Conservation (phyloP, 2,113 vertebrate species). For the Brevimyrus niger region DNA sequence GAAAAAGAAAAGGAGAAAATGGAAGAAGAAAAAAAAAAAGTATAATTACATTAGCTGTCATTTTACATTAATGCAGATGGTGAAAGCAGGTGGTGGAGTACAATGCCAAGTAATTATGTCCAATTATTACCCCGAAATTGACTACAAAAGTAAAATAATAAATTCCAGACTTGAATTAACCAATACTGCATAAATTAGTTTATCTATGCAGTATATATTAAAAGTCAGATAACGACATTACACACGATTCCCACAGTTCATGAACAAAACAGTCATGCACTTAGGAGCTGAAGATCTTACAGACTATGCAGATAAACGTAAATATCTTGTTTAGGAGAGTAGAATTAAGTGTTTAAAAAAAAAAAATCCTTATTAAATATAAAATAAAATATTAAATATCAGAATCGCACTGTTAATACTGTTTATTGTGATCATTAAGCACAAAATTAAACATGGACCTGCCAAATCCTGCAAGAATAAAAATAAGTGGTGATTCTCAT, state of each 20-base stretch:
- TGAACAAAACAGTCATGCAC: background rate
- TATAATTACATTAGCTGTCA: constrained; percentile 47
- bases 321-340: background rate
- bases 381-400: background rate
- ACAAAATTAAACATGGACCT: background rate
- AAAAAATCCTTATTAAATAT: background rate
- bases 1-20: constrained; percentile 29
- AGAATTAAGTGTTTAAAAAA: background rate
- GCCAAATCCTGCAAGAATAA: constrained; percentile 34
- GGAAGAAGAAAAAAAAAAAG: constrained; percentile 28
- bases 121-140: constrained; percentile 16
- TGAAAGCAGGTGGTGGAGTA: constrained; percentile 36
- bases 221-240: background rate
- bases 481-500: background rate
- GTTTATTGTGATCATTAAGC: background rate
- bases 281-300: background rate
- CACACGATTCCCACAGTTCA: background rate
- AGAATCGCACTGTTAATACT: background rate
- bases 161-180: background rate
- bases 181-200: background rate
- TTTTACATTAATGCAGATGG: constrained; percentile 36
- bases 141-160: background rate
- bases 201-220: constrained; percentile 1
- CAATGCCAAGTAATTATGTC: constrained; percentile 24
- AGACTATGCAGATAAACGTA: background rate